Conservation (phyloP, 2,888 invertebrate genomes). For the Plagodis pulveraria region DNA sequence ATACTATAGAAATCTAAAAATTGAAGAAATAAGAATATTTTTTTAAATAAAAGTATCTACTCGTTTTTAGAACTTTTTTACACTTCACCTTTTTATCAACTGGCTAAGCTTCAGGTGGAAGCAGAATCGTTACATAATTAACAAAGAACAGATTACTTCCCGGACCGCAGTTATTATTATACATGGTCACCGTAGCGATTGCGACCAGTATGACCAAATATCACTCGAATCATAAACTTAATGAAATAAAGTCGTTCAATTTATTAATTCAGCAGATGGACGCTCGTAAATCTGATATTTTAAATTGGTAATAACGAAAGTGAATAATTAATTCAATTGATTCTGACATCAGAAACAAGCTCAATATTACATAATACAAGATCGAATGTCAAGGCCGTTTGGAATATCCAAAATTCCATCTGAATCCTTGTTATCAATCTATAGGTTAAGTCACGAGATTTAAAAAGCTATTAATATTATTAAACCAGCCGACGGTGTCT, state of each 20-base stretch:
- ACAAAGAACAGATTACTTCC: not conserved
- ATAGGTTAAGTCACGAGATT: not conserved
- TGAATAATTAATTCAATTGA: conserved; percentile 36
- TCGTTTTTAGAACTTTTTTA: no score
- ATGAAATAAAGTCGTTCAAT: conserved; percentile 25
- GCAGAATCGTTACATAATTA: no score
- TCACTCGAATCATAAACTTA: conserved; percentile 7
- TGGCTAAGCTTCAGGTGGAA: no score
- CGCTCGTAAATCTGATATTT: conserved; percentile 38
- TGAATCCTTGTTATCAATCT: conserved; percentile 29
- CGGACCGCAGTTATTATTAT: not conserved
- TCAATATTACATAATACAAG: conserved; percentile 19
- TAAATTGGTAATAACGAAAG: conserved; percentile 37
- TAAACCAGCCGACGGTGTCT: not conserved
- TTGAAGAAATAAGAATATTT: no score
- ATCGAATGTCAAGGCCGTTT: conserved; percentile 42
- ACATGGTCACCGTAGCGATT: conserved; percentile 3
- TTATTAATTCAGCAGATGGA: conserved; percentile 28
- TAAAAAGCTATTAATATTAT: not conserved
- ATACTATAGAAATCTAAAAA: no score
- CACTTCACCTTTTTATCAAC: no score
- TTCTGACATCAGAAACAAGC: conserved; percentile 16
- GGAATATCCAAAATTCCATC: conserved; percentile 32
- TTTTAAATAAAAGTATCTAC: no score
- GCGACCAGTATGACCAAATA: conserved; percentile 2